These are phyloP conservation scores for Rhynchophorus ferrugineus DNA, from an alignment of 1,140 invertebrate species.

Conservation along the genomic window DNA sequence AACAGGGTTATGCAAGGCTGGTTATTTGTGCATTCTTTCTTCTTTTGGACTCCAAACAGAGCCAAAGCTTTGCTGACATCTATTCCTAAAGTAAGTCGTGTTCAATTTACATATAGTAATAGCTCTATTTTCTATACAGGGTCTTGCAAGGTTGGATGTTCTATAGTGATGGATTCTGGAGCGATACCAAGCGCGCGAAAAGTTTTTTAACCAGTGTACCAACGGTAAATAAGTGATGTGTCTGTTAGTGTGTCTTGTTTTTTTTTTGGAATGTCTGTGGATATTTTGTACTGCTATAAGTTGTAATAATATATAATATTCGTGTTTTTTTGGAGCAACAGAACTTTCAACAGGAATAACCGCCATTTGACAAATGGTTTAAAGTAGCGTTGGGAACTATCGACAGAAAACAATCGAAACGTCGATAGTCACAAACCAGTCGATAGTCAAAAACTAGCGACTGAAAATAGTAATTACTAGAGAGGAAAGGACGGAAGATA, in stretches of 20 bases:
- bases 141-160: constrained; percentile 88
- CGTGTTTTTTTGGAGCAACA: not conserved
- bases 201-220: constrained; percentile 73
- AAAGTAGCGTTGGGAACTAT: too few species aligned
- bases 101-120: constrained; percentile 5
- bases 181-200: constrained; percentile 58
- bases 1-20: constrained; percentile 81
- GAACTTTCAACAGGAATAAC: too few species aligned
- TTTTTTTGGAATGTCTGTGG: not conserved
- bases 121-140: constrained; percentile 44
- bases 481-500: too few species aligned
- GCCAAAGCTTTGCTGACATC: constrained; percentile 69
- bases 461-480: too few species aligned
- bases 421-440: too few species aligned
- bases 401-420: too few species aligned
- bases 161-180: constrained; percentile 55
- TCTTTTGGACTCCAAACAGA: constrained; percentile 64
- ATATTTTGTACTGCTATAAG: not conserved
- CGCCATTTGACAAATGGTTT: too few species aligned
- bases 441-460: too few species aligned
- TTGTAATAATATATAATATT: not conserved
- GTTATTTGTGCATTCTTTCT: constrained; percentile 66
- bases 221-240: constrained; percentile 45
- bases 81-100: constrained; percentile 60
- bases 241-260: not conserved